Conservation (phyloP, 2,797 vertebrate species). For the Eidolon dupreanum region DNA sequence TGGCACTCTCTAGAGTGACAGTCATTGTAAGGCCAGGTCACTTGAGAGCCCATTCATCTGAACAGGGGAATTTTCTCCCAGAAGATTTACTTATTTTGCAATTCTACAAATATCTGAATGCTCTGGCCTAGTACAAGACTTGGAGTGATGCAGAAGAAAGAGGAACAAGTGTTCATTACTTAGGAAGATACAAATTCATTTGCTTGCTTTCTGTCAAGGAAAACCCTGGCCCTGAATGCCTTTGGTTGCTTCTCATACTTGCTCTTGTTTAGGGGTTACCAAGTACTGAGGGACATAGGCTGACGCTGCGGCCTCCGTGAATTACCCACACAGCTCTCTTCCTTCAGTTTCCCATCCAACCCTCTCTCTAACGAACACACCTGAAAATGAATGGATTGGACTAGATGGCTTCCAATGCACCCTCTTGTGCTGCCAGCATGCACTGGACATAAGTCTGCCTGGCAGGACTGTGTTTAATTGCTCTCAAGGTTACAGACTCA, state of each 20-base stretch:
- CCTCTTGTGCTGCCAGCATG: neutral
- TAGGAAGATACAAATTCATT: neutral
- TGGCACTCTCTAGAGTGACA: neutral
- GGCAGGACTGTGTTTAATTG: neutral
- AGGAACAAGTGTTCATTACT: neutral
- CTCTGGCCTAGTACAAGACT: neutral
- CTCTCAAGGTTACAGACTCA: neutral
- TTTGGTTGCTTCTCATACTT: neutral
- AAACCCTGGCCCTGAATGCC: neutral
- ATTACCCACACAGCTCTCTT: neutral
- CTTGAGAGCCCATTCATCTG: neutral
- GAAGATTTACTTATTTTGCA: neutral
- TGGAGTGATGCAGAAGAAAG: neutral
- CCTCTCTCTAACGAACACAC: neutral
- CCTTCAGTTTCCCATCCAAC: neutral
- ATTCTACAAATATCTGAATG: neutral
- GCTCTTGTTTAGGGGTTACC: neutral
- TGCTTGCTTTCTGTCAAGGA: neutral
- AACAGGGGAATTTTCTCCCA: neutral
- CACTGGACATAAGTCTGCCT: neutral
- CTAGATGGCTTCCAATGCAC: neutral
- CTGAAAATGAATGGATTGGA: neutral
- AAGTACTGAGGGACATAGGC: neutral
- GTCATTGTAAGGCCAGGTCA: neutral
- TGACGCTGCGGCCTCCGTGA: neutral